Evolutionary conservation across 2,113 vertebrate genomes (phyloP).

Genomic region (Gavia stellata): DNA sequence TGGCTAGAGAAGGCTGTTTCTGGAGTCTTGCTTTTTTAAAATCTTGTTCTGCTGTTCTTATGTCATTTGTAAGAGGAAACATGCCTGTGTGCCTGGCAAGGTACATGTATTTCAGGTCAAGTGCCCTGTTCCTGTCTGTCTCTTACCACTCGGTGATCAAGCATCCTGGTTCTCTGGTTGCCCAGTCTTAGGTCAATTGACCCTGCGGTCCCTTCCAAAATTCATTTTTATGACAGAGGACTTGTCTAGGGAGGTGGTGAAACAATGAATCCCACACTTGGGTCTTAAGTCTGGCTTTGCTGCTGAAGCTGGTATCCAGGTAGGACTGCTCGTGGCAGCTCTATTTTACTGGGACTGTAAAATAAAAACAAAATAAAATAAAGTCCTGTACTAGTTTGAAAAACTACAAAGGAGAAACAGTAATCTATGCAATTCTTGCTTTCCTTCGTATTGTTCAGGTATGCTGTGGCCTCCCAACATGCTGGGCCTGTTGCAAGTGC

Average conservation of each 20-base stretch:
- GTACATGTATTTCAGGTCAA: neutral
- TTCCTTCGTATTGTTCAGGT: neutral
- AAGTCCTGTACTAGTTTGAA: neutral
- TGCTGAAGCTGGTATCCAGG: neutral
- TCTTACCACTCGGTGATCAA: neutral
- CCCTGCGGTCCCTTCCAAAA: neutral
- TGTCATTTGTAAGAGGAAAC: neutral
- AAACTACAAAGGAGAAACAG: neutral
- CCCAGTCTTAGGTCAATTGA: neutral
- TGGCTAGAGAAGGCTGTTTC: neutral
- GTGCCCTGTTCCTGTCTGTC: neutral
- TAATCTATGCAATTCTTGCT: neutral
- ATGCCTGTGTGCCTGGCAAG: neutral
- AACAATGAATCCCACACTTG: neutral
- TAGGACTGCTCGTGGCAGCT: neutral
- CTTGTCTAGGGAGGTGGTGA: neutral
- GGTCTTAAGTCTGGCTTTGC: neutral
- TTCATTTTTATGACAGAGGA: neutral
- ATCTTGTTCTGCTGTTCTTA: neutral
- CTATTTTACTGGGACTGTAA: neutral
- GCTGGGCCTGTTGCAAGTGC: neutral
- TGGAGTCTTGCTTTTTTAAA: neutral
- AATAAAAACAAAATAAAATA: neutral
- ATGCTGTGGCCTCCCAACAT: neutral
- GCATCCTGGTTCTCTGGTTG: neutral